Evolutionary conservation across 2,888 invertebrate species (phyloP).

Genomic region (Drosophila niveifrons): DNA sequence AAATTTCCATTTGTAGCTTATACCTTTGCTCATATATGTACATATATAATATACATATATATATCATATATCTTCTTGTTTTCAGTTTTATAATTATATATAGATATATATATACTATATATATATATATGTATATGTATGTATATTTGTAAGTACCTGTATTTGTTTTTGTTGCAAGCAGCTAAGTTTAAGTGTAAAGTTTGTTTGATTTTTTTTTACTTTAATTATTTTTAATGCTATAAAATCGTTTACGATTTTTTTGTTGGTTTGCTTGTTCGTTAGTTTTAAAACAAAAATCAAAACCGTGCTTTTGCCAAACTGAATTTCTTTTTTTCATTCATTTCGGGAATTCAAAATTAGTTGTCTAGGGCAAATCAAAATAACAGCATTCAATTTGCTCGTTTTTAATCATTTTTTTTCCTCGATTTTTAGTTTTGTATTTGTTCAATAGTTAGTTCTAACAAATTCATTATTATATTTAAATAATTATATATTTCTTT

Average conservation of each 20-base stretch:
- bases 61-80: slow-evolving; percentile 1
- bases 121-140: slow-evolving; percentile 49
- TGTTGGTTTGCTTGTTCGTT: slow-evolving; percentile 22
- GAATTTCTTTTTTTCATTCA: slow-evolving; percentile 24
- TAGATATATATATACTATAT: slow-evolving; percentile 38
- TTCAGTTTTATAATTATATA: slow-evolving; percentile 22
- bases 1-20: slow-evolving; percentile 52
- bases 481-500: slow-evolving; percentile 56
- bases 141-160: slow-evolving; percentile 80
- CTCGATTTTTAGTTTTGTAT: slow-evolving; percentile 29
- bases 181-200: slow-evolving; percentile 79
- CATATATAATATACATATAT: slow-evolving; percentile 34
- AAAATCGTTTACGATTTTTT: slow-evolving; percentile 75
- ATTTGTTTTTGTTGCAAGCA: slow-evolving; percentile 81
- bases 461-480: slow-evolving; percentile 71
- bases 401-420: slow-evolving; percentile 16
- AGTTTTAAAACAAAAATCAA: slow-evolving; percentile 28
- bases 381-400: slow-evolving; percentile 41
- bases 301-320: slow-evolving; percentile 46
- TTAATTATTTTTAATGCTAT: slow-evolving; percentile 66
- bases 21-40: slow-evolving; percentile 48
- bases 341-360: slow-evolving; percentile 6
- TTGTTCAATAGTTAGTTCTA: slow-evolving; percentile 56
- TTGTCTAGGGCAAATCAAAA: slow-evolving; percentile 50
- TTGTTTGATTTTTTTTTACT: slow-evolving; percentile 52